Evolutionary conservation across 2,888 invertebrate genomes (phyloP), one percentile per base, ranked within the genome.

Genomic region (Acleris sparsana): DNA sequence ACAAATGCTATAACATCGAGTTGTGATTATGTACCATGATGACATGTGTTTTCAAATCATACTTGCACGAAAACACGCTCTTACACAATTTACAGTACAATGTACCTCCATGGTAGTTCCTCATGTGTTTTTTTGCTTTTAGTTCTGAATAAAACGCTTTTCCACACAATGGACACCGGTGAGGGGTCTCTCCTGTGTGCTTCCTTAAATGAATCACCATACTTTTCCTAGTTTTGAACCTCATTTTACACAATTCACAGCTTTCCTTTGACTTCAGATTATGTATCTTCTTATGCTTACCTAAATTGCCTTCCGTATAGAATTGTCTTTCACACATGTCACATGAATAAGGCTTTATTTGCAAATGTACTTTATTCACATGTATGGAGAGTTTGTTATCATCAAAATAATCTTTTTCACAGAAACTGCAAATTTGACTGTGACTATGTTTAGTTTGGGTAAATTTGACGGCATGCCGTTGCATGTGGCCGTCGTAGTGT

Each of bases 301-400:
- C 79, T 70, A 92, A 74, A 72, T 89, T 86, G 5, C 75, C 75
- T 55, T 88, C 87, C 0, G 89, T 86, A 58, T 92, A 91, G 70
- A 87, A 92, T n/a, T 85, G 80, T 53, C 74, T 78, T 0, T 90
- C 88, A 29, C 92, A 92, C 92, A 92, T 92, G 56, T 92, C 91
- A 67, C 92, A 92, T 57, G 70, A 72, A 68, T 87, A 91, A 0
- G 92, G 90, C 77, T 90, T 92, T 52, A 92, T 89, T 78, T 87
- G 87, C 61, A 92, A 84, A 78, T 92, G 92, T 0, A 80, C 74
- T 69, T 89, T 92, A 76, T 92, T 92, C 0, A 92, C 89, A 51
- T 92, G 92, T 0, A 89, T 65, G 0, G 86, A 86, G 1, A 92
- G 84, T 70, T 86, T 79, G 20, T 89, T 89, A 60, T 87, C 85